A percentile compares a stretch with the other conserved stretches of the same genome.
These are phyloP conservation scores for Cyrtorhinus lividipennis DNA, from an alignment of 1,140 invertebrate species.

Conservation along the genomic window DNA sequence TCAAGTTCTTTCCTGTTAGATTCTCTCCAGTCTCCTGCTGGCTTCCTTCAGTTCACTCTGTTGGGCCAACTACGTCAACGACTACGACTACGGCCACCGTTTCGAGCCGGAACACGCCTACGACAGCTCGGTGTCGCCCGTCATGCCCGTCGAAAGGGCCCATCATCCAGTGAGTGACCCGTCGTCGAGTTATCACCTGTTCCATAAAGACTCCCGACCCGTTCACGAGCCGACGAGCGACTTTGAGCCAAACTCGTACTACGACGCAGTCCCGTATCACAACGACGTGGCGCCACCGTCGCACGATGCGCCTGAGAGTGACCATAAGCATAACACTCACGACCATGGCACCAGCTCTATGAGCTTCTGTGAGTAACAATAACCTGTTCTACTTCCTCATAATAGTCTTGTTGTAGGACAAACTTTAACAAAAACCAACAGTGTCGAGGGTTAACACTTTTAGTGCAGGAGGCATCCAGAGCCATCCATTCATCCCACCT, in stretches of 20 bases:
- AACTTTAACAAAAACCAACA: too few relatives aligned
- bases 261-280: too few relatives aligned
- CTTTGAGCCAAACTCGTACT: too few relatives aligned
- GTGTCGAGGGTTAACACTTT: too few relatives aligned
- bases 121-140: not conserved
- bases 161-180: not conserved
- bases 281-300: too few relatives aligned
- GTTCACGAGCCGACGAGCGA: not conserved
- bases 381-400: too few relatives aligned
- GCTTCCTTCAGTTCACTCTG: not conserved
- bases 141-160: not conserved
- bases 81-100: not conserved
- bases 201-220: not conserved
- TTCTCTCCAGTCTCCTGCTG: not conserved
- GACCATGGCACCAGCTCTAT: conserved; percentile 1
- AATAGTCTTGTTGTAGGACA: too few relatives aligned
- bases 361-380: not conserved
- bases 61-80: not conserved
- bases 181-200: not conserved
- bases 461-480: too few relatives aligned
- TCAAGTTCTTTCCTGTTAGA: not conserved
- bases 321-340: not conserved
- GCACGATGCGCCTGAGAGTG: not conserved
- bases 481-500: too few relatives aligned
- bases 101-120: not conserved